Conservation (phyloP, 2,888 invertebrate genomes). For the Trisateles emortualis region DNA sequence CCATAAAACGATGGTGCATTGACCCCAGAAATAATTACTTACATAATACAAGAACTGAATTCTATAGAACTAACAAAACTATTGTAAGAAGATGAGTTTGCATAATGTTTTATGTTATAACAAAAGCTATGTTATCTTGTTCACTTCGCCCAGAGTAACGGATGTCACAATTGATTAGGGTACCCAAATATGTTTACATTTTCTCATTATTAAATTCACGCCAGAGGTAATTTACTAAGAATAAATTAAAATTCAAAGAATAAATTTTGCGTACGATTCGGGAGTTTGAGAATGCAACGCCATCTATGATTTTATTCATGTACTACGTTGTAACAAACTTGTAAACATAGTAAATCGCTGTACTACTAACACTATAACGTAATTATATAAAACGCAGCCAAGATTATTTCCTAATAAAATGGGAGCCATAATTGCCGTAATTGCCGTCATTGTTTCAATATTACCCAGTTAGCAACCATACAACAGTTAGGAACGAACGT, state of each 20-base stretch:
- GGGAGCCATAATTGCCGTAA: slow-evolving; percentile 39
- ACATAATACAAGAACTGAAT: too few species aligned
- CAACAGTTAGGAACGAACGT: slow-evolving; percentile 44
- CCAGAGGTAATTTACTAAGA: too few species aligned
- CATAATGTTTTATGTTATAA: slow-evolving; percentile 28
- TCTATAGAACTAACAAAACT: too few species aligned
- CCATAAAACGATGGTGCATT: too few species aligned
- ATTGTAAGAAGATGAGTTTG: slow-evolving; percentile 13
- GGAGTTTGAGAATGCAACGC: too few species aligned
- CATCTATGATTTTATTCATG: slow-evolving; percentile 4
- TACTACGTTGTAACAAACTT: slow-evolving; percentile 3
- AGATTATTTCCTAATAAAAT: slow-evolving; percentile 31
- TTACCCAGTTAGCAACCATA: slow-evolving; percentile 44
- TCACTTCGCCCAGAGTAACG: slow-evolving; percentile 32
- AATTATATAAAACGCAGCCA: slow-evolving; percentile 16
- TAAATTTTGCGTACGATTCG: too few species aligned
- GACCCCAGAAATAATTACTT: too few species aligned
- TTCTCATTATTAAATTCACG: too few species aligned
- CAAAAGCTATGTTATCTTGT: slow-evolving; percentile 31
- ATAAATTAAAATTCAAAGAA: too few species aligned
- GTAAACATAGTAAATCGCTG: neutral
- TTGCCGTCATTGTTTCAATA: slow-evolving; percentile 40
- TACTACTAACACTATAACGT: slow-evolving; percentile 4
- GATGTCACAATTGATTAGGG: slow-evolving; percentile 43
- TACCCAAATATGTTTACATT: slow-evolving; percentile 31